These are phyloP conservation scores for Lepisosteus oculatus DNA, from an alignment of 2,113 vertebrate species.

Conservation along the genomic window DNA sequence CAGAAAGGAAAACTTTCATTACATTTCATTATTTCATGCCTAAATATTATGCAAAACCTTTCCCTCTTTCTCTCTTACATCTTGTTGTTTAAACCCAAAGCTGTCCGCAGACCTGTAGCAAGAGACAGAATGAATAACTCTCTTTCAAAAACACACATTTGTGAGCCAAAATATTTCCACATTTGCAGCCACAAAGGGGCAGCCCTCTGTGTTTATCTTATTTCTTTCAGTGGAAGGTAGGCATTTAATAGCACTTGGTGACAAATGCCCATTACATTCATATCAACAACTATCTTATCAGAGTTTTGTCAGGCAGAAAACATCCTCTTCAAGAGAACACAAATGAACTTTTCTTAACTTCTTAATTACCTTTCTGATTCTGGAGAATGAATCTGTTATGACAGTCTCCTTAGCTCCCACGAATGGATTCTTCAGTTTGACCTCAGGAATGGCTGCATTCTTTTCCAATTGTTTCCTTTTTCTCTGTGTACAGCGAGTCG, in stretches of 20 bases:
- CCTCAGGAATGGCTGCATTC: conserved; percentile 22
- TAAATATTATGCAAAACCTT: too few species aligned
- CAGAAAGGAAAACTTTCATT: too few species aligned
- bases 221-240: conserved; percentile 11
- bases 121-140: background rate
- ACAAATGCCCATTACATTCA: background rate
- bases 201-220: background rate
- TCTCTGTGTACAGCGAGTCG: conserved; percentile 35
- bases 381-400: background rate
- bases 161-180: background rate
- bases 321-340: conserved; percentile 8
- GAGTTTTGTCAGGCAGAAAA: conserved; percentile 8
- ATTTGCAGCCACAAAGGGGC: background rate
- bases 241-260: conserved; percentile 5
- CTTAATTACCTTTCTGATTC: conserved; percentile 16
- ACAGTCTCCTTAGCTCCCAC: background rate
- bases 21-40: too few species aligned
- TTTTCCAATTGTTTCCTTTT: conserved; percentile 34
- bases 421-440: conserved; percentile 25
- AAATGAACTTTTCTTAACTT: background rate
- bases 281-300: conserved; percentile 7
- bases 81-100: too few species aligned
- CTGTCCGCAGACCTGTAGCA: too few species aligned
- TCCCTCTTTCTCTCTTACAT: too few species aligned
- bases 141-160: background rate